Evolutionary conservation across 2,888 invertebrate species (phyloP).

Genomic region (Lepidocyrtinus sp.): DNA sequence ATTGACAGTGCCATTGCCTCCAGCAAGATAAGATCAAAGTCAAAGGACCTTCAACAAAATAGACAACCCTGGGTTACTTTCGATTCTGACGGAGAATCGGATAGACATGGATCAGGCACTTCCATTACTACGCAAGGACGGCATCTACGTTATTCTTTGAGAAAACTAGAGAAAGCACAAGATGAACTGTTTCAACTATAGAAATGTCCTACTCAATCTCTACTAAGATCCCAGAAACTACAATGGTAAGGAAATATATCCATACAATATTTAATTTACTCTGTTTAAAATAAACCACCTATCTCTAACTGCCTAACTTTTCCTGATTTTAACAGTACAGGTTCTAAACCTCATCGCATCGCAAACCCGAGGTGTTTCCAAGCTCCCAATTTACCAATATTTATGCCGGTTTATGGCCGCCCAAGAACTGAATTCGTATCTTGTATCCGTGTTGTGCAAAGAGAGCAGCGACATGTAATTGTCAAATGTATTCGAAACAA

Average conservation of each 20-base stretch:
- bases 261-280: neutral
- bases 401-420: neutral
- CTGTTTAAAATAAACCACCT: neutral
- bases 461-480: no score
- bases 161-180: slow-evolving; percentile 86
- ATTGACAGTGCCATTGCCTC: slow-evolving; percentile 73
- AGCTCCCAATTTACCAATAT: neutral
- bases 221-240: neutral
- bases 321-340: neutral
- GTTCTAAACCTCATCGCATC: slow-evolving; percentile 9
- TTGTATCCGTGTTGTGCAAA: no score
- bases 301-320: no score
- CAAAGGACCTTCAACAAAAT: slow-evolving; percentile 67
- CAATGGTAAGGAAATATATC: neutral
- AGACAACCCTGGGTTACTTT: slow-evolving; percentile 70
- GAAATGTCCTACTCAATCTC: slow-evolving; percentile 70
- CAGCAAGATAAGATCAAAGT: slow-evolving; percentile 72
- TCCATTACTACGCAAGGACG: slow-evolving; percentile 83
- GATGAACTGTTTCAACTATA: slow-evolving; percentile 95
- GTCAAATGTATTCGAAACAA: no score
- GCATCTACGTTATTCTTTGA: slow-evolving; percentile 84
- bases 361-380: slow-evolving; percentile 7
- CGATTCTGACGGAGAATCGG: slow-evolving; percentile 67
- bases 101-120: slow-evolving; percentile 59
- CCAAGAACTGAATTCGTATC: slow-evolving; percentile 12